These are phyloP conservation scores for Caradrina clavipalpis DNA, from an alignment of 2,888 invertebrate species.

Conservation along the genomic window DNA sequence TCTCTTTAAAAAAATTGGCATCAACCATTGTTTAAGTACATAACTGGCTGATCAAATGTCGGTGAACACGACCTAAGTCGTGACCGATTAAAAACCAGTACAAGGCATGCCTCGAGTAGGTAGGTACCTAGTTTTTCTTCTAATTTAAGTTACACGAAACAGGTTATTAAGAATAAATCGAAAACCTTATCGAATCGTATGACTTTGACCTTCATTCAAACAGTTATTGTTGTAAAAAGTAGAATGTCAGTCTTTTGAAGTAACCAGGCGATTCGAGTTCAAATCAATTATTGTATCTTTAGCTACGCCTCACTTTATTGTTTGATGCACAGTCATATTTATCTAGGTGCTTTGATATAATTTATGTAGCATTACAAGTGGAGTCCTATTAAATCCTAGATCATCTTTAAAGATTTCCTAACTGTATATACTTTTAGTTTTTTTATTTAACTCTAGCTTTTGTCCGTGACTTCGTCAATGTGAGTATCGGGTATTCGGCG, in stretches of 20 bases:
- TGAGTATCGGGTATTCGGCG: no score
- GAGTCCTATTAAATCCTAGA: no score
- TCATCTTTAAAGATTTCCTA: no score
- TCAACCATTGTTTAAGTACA: not conserved
- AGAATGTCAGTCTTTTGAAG: constrained; percentile 11
- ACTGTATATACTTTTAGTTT: no score
- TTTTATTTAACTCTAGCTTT: no score
- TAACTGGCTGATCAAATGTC: not conserved
- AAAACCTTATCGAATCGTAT: constrained; percentile 55
- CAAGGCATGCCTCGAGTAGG: constrained; percentile 37
- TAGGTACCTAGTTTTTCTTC: no score
- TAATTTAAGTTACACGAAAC: constrained; percentile 38
- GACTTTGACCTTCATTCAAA: constrained; percentile 53
- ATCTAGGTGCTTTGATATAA: no score
- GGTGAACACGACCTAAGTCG: not conserved
- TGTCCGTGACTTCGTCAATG: no score
- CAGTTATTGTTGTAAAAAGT: constrained; percentile 36
- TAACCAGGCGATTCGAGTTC: constrained; percentile 1
- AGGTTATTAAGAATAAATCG: constrained; percentile 49
- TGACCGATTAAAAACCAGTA: constrained; percentile 41
- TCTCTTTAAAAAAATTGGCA: no score
- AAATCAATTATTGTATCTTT: constrained; percentile 8
- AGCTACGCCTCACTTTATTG: not conserved
- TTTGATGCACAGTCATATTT: no score
- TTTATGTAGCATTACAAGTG: no score